phyloP scores from a whole-genome alignment of 2,113 vertebrate genomes.

The Passer montanus region DNA sequence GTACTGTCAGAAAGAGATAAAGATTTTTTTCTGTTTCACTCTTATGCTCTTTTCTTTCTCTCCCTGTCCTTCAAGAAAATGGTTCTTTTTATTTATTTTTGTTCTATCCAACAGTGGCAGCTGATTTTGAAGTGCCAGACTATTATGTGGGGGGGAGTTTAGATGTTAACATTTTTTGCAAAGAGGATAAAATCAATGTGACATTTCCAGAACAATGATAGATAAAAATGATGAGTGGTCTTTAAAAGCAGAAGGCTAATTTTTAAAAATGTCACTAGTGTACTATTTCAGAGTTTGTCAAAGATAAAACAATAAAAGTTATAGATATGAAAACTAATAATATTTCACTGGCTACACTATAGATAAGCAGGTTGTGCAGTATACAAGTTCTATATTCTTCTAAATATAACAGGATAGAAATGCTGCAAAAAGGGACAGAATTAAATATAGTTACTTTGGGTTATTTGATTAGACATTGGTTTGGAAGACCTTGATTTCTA shows the following conservation, averaged over 20 bases:
- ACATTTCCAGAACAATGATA: conserved; percentile 80
- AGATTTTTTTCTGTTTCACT: neutral
- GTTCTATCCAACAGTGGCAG: conserved; percentile 63
- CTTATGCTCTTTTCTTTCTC: neutral
- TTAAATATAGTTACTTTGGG: neutral
- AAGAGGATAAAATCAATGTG: conserved; percentile 83
- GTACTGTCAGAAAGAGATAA: conserved; percentile 40
- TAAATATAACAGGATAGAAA: conserved; percentile 11
- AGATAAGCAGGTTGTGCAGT: conserved; percentile 51
- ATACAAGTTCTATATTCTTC: conserved; percentile 28
- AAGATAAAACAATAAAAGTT: conserved; percentile 77
- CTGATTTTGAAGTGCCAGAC: conserved; percentile 75
- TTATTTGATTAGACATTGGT: neutral
- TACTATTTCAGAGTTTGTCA: conserved; percentile 77
- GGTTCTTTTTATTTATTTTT: conserved; percentile 77
- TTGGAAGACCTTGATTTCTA: conserved; percentile 44
- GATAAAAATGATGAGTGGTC: conserved; percentile 74
- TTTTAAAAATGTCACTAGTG: conserved; percentile 77
- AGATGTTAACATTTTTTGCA: conserved; percentile 78
- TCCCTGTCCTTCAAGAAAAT: conserved; percentile 73
- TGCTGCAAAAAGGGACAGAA: neutral
- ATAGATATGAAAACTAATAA: conserved; percentile 72
- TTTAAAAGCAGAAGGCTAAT: conserved; percentile 75
- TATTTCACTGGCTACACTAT: conserved; percentile 60
- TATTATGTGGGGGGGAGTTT: conserved; percentile 55